Evolutionary conservation across 2,888 invertebrate species (phyloP), one percentile per base, ranked within the genome.

Genomic region (Sipha maydis): DNA sequence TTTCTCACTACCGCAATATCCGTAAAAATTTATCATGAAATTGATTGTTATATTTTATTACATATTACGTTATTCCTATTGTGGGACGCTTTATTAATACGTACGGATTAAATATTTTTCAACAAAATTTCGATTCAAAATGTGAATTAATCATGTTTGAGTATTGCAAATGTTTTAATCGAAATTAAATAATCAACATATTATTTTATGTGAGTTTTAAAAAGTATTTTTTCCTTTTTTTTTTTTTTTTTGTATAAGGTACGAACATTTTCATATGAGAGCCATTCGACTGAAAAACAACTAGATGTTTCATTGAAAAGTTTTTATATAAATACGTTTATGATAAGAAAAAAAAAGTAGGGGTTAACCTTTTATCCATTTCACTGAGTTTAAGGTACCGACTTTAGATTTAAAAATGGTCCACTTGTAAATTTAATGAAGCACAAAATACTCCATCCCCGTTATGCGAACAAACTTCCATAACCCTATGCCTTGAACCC

Each of bases 391-490:
- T 82, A 56, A 88, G 75, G 56, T 67, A 75, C 88, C 25, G 86
- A 88, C 80, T 88, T 82, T 67, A 38, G 76, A 76, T 88, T 88
- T 82, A 41, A 75, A 82, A 82, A 75, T n/a, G 75, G 41, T 82
- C 73, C 80, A 75, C 82, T 88, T 88, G 82, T 88, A 88, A 73
- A 82, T 88, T 88, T 88, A 88, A 88, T 88, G 88, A 82, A 88
- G 88, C 88, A 76, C 88, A 76, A 88, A 88, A 88, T 82, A 82
- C 82, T 82, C 86, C 54, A 73, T 56, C 79, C 56, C 48, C 25
- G 85, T 69, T 85, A n/a, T 75, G 38, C 48, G 73, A 80, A 61
- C 73, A 75, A 75, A 86, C 88, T 75, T 41, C 75, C 41, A 61
- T 73, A 86, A 41, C 80, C 80, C 79, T 25, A 80, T 31, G 88